Evolutionary conservation across 1,140 invertebrate genomes (phyloP).

Genomic region (Pentalonia nigronervosa): DNA sequence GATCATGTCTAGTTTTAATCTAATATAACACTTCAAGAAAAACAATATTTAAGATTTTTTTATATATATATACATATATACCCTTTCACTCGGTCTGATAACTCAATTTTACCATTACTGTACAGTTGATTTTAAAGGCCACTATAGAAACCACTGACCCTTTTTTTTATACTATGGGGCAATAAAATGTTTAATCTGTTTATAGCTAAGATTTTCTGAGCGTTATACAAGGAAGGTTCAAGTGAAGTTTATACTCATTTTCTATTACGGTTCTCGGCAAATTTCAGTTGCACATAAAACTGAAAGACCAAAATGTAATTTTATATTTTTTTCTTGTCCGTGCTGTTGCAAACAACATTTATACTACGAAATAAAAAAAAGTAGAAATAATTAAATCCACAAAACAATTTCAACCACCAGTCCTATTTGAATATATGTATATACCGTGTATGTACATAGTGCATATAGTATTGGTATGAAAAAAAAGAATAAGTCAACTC

Average conservation of each 20-base stretch:
- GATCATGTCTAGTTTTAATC: background rate
- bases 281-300: conserved; percentile 12
- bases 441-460: background rate
- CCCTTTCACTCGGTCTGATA: background rate
- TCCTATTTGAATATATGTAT: background rate
- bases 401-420: background rate
- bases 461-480: background rate
- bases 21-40: conserved; percentile 3
- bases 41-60: conserved; percentile 2
- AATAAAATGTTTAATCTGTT: conserved; percentile 46
- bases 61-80: background rate
- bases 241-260: background rate
- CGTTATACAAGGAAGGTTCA: background rate
- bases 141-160: background rate
- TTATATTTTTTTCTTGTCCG: background rate
- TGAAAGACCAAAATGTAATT: background rate
- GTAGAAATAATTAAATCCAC: conserved; percentile 13
- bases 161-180: background rate
- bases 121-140: conserved; percentile 18
- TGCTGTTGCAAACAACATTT: background rate
- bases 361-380: background rate
- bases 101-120: conserved; percentile 16
- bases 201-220: background rate
- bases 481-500: background rate
- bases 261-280: background rate